These are phyloP conservation scores for Grus americana DNA, from an alignment of 2,113 vertebrate species.

Conservation along the genomic window DNA sequence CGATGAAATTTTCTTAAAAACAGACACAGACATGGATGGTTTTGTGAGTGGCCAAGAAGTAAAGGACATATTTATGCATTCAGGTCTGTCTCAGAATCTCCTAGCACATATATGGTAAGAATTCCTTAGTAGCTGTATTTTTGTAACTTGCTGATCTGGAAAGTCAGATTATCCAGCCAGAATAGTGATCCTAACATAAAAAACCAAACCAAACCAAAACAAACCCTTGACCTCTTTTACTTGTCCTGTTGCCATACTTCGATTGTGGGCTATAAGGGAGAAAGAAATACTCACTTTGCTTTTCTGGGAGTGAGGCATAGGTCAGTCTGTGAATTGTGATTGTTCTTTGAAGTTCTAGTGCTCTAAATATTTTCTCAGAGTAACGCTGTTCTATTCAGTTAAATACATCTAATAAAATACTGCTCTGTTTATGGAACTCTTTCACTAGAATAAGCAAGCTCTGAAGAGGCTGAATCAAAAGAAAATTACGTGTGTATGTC, in stretches of 20 bases:
- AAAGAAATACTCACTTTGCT: neutral
- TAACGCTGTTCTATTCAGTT: neutral
- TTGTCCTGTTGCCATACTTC: neutral
- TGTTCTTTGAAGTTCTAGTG: neutral
- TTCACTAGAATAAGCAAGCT: neutral
- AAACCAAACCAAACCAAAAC: neutral
- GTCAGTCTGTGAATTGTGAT: neutral
- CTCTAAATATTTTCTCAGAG: neutral
- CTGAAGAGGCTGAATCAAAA: neutral
- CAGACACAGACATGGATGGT: slow-evolving; percentile 91
- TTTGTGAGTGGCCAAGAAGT: slow-evolving; percentile 95
- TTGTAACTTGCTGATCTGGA: neutral
- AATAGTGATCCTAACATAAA: neutral
- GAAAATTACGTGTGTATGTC: fast-evolving
- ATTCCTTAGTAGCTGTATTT: neutral
- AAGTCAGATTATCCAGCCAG: neutral
- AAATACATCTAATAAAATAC: neutral
- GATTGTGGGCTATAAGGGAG: neutral
- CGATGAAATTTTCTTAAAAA: slow-evolving; percentile 96
- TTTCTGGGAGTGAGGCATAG: neutral
- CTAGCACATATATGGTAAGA: slow-evolving; percentile 96
- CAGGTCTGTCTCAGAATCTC: slow-evolving; percentile 89
- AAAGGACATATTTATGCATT: slow-evolving; percentile 98
- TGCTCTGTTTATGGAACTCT: neutral
- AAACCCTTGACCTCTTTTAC: neutral